Evolutionary conservation across 2,888 invertebrate species (phyloP).

Genomic region (Bugulina stolonifera): DNA sequence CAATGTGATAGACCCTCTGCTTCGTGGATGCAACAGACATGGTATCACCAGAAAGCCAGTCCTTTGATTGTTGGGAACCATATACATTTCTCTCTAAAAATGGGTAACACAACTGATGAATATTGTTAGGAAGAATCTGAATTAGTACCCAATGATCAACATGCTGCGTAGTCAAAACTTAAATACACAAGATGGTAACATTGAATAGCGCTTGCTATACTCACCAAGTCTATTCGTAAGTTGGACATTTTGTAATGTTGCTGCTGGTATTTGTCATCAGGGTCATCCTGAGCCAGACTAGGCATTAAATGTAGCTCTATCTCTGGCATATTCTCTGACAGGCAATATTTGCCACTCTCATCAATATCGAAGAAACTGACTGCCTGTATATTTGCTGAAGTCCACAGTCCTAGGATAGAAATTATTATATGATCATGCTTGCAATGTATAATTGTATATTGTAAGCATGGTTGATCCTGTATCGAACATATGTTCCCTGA

Average conservation of each 20-base stretch:
- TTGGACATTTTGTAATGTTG: neutral
- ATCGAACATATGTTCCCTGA: too few species aligned
- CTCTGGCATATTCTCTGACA: neutral
- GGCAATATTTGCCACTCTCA: neutral
- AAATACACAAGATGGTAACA: too few species aligned
- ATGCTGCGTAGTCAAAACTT: too few species aligned
- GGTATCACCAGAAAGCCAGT: constrained; percentile 56
- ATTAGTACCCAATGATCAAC: neutral
- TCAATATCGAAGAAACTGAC: neutral
- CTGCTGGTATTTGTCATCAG: neutral
- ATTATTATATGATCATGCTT: too few species aligned
- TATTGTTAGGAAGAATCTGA: neutral
- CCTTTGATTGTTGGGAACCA: neutral
- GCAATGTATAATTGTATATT: too few species aligned
- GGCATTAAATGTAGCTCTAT: neutral
- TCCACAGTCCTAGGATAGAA: neutral
- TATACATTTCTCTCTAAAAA: too few species aligned
- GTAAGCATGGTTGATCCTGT: too few species aligned
- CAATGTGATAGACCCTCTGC: constrained; percentile 71
- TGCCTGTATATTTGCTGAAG: neutral
- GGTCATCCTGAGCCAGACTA: neutral
- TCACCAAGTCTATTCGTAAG: neutral
- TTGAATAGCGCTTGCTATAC: too few species aligned
- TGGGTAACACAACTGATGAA: neutral
- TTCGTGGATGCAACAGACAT: constrained; percentile 67